phyloP scores from a whole-genome alignment of 2,888 invertebrate genomes.

The Apoda limacodes region DNA sequence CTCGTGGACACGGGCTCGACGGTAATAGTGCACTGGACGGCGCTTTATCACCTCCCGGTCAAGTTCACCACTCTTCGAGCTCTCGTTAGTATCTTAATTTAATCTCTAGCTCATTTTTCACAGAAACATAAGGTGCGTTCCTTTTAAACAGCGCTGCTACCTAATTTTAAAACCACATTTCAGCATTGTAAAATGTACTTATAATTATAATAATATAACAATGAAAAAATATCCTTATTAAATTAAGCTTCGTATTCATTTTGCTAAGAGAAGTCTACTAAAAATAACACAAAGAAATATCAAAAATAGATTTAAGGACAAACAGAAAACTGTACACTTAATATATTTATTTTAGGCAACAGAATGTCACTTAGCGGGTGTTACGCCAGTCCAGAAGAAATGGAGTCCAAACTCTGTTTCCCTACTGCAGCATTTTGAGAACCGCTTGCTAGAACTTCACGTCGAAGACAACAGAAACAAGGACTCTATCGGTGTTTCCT shows the following conservation, averaged over 20 bases:
- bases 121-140: too few species aligned
- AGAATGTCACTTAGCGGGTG: constrained; percentile 51
- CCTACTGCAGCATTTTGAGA: constrained; percentile 33
- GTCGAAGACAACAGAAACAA: constrained; percentile 37
- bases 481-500: constrained; percentile 40
- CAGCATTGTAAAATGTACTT: too few species aligned
- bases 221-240: neutral
- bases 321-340: neutral
- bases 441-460: constrained; percentile 32
- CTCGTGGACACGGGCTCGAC: constrained; percentile 74
- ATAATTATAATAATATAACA: too few species aligned
- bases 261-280: too few species aligned
- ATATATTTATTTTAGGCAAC: constrained; percentile 31
- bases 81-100: too few species aligned
- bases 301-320: constrained; percentile 1
- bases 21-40: constrained; percentile 54
- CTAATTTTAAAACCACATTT: too few species aligned
- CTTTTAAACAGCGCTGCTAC: too few species aligned
- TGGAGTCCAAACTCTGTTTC: constrained; percentile 45
- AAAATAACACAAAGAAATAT: too few species aligned
- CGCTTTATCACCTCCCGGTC: constrained; percentile 57
- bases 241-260: constrained; percentile 1
- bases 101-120: too few species aligned
- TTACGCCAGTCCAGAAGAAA: constrained; percentile 47
- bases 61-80: constrained; percentile 56